Evolutionary conservation across 2,888 invertebrate species (phyloP).

Genomic region (Pyrrhia umbra): DNA sequence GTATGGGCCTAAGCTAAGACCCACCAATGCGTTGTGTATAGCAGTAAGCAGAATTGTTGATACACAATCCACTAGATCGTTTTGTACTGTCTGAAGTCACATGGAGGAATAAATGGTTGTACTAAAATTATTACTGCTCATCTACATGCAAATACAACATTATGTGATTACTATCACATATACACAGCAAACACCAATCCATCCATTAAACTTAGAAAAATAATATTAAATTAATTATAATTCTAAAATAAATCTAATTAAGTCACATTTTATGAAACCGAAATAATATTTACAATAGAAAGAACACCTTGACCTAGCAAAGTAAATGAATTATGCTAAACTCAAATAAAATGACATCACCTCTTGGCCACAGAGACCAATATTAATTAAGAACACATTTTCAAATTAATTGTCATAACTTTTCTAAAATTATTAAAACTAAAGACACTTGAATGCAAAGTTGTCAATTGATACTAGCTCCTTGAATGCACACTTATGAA

Average conservation of each 20-base stretch:
- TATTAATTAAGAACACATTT: constrained; percentile 46
- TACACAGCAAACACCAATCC: constrained; percentile 24
- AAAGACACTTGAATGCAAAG: constrained; percentile 37
- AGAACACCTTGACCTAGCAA: constrained; percentile 37
- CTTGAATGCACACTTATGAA: constrained; percentile 50
- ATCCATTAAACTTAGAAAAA: constrained; percentile 45
- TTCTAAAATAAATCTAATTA: constrained; percentile 57
- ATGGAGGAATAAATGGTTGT: constrained; percentile 18
- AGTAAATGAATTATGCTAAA: constrained; percentile 27
- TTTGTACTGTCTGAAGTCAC: constrained; percentile 28
- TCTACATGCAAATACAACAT: constrained; percentile 26
- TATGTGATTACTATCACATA: constrained; percentile 42
- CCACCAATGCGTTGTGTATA: constrained; percentile 14
- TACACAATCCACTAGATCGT: constrained; percentile 2
- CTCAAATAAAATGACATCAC: constrained; percentile 52
- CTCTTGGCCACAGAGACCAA: constrained; percentile 28
- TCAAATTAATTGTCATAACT: constrained; percentile 31
- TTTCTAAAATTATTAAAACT: constrained; percentile 33
- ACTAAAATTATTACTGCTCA: constrained; percentile 12
- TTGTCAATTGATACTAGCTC: constrained; percentile 41
- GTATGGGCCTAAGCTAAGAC: not conserved
- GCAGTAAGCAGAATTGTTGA: constrained; percentile 3
- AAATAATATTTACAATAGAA: constrained; percentile 63
- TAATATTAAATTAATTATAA: constrained; percentile 40
- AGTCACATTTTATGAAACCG: constrained; percentile 61